These are phyloP conservation scores for Pangasius djambal DNA, from an alignment of 2,797 vertebrate genomes.

Conservation along the genomic window DNA sequence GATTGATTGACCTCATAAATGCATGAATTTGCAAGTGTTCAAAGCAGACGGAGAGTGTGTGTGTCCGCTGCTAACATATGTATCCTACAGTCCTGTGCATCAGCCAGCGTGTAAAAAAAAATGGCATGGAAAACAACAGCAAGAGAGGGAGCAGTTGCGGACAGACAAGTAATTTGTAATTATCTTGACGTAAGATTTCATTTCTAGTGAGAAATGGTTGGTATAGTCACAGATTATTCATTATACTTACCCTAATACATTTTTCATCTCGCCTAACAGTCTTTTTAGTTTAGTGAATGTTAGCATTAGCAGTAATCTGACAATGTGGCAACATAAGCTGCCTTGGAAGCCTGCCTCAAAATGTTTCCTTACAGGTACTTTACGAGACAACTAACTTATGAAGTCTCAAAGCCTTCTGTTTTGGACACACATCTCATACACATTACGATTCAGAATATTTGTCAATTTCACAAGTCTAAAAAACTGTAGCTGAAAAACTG, in stretches of 20 bases:
- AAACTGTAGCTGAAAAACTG: background rate
- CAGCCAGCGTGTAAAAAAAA: background rate
- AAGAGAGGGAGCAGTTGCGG: background rate
- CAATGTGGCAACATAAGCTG: background rate
- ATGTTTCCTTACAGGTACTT: background rate
- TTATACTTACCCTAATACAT: background rate
- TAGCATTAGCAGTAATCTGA: background rate
- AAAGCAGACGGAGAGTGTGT: background rate
- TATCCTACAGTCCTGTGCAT: background rate
- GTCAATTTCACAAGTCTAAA: background rate
- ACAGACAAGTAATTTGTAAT: background rate
- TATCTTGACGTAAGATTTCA: background rate
- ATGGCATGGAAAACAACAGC: background rate
- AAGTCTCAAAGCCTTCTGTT: background rate
- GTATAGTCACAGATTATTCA: background rate
- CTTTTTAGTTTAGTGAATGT: background rate
- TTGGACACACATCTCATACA: background rate
- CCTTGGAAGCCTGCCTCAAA: background rate
- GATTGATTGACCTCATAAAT: background rate
- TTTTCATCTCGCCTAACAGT: background rate
- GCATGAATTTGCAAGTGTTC: slow-evolving; percentile 9
- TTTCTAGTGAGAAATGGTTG: background rate
- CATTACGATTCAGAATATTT: background rate
- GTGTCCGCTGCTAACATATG: background rate
- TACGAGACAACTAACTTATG: background rate